A percentile compares a stretch with the other conserved stretches of the same genome.
phyloP scores from a whole-genome alignment of 2,113 vertebrate genomes.

The Chaetura pelagica region DNA sequence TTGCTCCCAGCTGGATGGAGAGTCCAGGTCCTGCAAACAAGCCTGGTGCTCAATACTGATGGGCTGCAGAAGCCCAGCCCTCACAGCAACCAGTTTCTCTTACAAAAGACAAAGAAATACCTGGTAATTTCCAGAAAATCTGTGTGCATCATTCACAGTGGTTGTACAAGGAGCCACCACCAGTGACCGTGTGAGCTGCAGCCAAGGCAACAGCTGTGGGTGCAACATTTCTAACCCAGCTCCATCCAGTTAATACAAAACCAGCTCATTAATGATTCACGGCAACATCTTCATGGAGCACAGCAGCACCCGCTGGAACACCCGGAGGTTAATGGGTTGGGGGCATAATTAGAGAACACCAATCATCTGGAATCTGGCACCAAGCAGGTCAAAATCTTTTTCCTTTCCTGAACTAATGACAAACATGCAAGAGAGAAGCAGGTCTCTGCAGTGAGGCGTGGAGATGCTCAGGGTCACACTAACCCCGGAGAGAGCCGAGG shows the following conservation, averaged over 20 bases:
- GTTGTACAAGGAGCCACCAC: not conserved
- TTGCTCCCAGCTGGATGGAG: not conserved
- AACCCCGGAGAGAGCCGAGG: fast-evolving
- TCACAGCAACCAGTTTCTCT: fast-evolving
- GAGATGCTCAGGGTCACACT: not conserved
- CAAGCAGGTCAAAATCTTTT: not conserved
- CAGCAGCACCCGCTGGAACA: fast-evolving
- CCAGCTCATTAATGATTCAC: not conserved
- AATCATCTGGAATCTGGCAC: not conserved
- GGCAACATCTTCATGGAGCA: fast-evolving
- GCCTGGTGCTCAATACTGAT: fast-evolving
- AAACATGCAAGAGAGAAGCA: not conserved
- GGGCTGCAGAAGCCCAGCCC: not conserved
- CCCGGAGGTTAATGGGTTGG: not conserved
- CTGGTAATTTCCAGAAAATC: not conserved
- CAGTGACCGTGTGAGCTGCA: not conserved
- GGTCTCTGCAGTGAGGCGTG: fast-evolving
- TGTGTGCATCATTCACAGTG: not conserved
- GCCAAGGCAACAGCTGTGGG: not conserved
- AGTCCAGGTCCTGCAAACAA: not conserved
- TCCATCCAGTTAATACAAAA: not conserved
- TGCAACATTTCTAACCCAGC: not conserved
- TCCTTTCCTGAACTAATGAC: not conserved
- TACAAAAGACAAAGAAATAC: not conserved
- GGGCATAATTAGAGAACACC: not conserved